These are phyloP conservation scores for Arctopsyche grandis DNA, from an alignment of 1,140 invertebrate genomes.

Conservation along the genomic window DNA sequence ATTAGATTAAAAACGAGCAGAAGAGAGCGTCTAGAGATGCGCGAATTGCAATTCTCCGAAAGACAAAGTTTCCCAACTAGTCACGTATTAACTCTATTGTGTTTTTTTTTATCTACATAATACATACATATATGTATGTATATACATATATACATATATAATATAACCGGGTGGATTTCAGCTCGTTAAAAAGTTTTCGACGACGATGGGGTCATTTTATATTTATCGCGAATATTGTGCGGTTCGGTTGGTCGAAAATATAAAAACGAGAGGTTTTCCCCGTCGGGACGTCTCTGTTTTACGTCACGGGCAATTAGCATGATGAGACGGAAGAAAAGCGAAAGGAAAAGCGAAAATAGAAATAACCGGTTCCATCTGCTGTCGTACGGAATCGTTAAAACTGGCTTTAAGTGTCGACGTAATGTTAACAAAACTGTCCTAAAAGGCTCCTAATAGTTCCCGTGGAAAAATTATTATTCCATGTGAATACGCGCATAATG, in stretches of 20 bases:
- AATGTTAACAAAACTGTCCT: too few relatives aligned
- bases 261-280: neutral
- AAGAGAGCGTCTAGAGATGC: too few relatives aligned
- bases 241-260: neutral
- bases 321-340: neutral
- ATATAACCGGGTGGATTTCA: neutral
- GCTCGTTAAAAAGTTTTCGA: neutral
- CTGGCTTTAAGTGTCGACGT: too few relatives aligned
- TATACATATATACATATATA: neutral
- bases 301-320: neutral
- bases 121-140: neutral
- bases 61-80: neutral
- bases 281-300: neutral
- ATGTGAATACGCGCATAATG: too few relatives aligned
- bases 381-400: too few relatives aligned
- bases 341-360: neutral
- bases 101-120: neutral
- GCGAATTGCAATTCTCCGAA: neutral
- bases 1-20: slow-evolving; percentile 1
- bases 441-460: too few relatives aligned
- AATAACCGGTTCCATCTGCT: too few relatives aligned
- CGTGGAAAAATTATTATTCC: too few relatives aligned
- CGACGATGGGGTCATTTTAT: neutral
- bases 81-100: neutral
- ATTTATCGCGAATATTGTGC: neutral